phyloP scores from a whole-genome alignment of 1,140 invertebrate species.

The Spodoptera litura region DNA sequence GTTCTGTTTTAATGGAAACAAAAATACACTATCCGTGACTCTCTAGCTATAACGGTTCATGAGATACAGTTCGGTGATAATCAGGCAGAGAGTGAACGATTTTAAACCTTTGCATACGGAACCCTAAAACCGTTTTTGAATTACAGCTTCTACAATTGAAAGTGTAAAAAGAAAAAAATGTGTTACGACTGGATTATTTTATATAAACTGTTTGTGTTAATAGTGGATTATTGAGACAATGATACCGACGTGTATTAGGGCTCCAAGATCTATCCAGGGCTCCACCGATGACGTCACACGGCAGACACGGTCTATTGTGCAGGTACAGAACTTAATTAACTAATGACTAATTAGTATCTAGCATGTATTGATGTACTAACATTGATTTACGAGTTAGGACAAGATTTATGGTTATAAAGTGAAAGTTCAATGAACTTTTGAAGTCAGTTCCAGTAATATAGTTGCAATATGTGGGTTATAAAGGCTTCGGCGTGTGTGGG shows the following conservation, averaged over 20 bases:
- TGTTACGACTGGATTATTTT: slow-evolving; percentile 35
- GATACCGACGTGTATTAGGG: slow-evolving; percentile 87
- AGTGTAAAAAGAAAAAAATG: slow-evolving; percentile 35
- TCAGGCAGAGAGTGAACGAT: too few relatives aligned
- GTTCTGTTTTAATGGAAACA: too few relatives aligned
- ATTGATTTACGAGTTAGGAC: slow-evolving; percentile 18
- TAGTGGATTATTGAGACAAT: slow-evolving; percentile 71
- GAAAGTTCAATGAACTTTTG: not conserved
- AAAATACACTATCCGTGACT: too few relatives aligned
- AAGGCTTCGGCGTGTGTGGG: too few relatives aligned
- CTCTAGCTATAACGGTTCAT: too few relatives aligned
- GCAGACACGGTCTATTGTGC: slow-evolving; percentile 87
- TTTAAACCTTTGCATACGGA: too few relatives aligned
- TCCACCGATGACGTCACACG: slow-evolving; percentile 87
- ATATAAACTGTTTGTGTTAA: not conserved
- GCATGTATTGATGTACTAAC: not conserved
- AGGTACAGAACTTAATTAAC: slow-evolving; percentile 73
- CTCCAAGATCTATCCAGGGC: slow-evolving; percentile 85
- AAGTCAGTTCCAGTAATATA: too few relatives aligned
- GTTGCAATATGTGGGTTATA: too few relatives aligned
- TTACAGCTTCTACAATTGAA: slow-evolving; percentile 11
- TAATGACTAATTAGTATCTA: slow-evolving; percentile 36
- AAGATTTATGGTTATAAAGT: not conserved
- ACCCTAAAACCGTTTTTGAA: too few relatives aligned
- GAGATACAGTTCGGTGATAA: too few relatives aligned